Base-by-base conservation (phyloP, 2,113 vertebrate genomes). In the Larimichthys crocea region DNA sequence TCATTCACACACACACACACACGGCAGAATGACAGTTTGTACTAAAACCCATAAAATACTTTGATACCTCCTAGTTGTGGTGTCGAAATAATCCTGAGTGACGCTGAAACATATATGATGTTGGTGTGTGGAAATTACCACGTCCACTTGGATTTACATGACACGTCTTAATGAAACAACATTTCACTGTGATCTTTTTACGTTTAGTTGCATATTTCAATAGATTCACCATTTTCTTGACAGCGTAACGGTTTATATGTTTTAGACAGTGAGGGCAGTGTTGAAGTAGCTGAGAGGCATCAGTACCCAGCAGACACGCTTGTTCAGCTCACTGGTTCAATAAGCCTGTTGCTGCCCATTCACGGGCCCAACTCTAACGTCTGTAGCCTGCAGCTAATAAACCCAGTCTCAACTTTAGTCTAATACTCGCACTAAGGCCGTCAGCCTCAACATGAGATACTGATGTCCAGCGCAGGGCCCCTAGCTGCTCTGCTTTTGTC, bases 51-150 rank as follows among this genome's bases (percentile, higher is more conserved):
- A 49, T 77, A 31, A 86, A 91, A 82, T 63, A 79, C 81, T 50
- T 40, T 40, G 35, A 40, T 40, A 63, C 79, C 75, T 76, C 35
- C 52, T 20, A 48, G 76, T 49, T 26, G 50, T 9, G 12, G 50
- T 79, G 48, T 83, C 42, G 20, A 79, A 88, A 83, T 90, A 90
- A 91, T 88, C 85, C 84, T 75, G 44, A 3, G 62, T 42, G 73
- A 74, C 74, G 64, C 74, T 40, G 56, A 66, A 80, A 87, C 72
- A 60, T 59, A 31, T 48, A 53, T 10, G 66, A 72, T 14, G 44
- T 46, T 50, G 42, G 56, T 49, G 74, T 19, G 52, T 42, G 29
- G 31, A n/a, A 31, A 26, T 60, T 15, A 50, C 63, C 35, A 62
- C n/a, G 60, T 74, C 57, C 83, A 19, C 44, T 40, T 64, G 64